These are phyloP conservation scores for Vesta saturnalis DNA, from an alignment of 2,888 invertebrate species.

Conservation along the genomic window DNA sequence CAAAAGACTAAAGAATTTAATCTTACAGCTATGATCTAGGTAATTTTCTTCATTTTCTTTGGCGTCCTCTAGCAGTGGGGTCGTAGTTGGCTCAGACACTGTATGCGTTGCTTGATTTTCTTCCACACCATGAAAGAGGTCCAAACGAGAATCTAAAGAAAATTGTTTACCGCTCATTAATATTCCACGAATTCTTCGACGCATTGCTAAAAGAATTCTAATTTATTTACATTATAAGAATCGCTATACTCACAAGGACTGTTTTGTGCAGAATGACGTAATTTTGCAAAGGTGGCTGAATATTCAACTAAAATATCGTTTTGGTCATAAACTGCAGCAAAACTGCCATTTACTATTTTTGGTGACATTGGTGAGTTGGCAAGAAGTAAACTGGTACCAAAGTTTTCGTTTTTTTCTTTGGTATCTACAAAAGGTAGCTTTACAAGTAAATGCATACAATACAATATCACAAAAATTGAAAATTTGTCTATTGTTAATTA, in stretches of 20 bases:
- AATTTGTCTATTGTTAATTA: too few species aligned
- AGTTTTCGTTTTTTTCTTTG: constrained; percentile 83
- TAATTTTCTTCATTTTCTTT: constrained; percentile 51
- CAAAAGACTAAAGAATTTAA: too few species aligned
- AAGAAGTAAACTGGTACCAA: constrained; percentile 91
- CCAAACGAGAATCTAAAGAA: constrained; percentile 91
- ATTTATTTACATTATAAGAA: background rate
- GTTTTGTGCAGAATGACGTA: constrained; percentile 78
- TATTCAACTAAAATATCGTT: constrained; percentile 78
- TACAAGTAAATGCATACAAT: too few species aligned
- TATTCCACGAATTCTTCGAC: constrained; percentile 86
- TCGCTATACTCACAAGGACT: constrained; percentile 74
- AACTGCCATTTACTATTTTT: constrained; percentile 94
- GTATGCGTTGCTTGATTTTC: constrained; percentile 56
- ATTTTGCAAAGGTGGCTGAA: constrained; percentile 74
- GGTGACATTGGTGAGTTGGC: constrained; percentile 97
- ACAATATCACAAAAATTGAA: too few species aligned
- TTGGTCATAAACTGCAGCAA: constrained; percentile 89
- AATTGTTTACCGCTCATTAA: constrained; percentile 91
- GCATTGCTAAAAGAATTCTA: constrained; percentile 71
- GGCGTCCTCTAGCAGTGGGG: constrained; percentile 55
- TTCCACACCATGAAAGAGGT: constrained; percentile 82
- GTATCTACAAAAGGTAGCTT: constrained; percentile 81
- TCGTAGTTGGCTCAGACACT: constrained; percentile 47
- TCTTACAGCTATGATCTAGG: constrained; percentile 36